Percentiles rank a stretch among this genome's conserved stretches.
Evolutionary conservation across 2,797 vertebrate genomes (phyloP).

Genomic region (Alcedo atthis): DNA sequence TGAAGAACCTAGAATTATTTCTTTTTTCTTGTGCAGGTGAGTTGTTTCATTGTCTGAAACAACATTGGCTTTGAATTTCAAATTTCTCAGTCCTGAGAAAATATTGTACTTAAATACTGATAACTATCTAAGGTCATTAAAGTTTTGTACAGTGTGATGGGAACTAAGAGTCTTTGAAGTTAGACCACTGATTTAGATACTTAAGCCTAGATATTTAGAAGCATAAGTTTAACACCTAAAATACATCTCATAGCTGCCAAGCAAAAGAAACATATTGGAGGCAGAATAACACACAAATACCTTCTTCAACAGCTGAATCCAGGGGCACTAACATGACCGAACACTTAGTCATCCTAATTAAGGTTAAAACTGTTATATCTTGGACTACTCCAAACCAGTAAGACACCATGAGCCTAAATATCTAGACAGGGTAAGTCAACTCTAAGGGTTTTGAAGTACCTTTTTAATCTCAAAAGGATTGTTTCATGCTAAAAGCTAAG

Average conservation of each 20-base stretch:
- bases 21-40: not conserved
- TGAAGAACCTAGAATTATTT: not conserved
- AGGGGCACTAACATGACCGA: rapidly evolving
- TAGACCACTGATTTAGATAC: not conserved
- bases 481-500: not conserved
- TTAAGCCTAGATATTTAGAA: not conserved
- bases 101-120: not conserved
- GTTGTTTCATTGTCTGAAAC: not conserved
- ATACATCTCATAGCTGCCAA: not conserved
- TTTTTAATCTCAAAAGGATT: not conserved
- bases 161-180: not conserved
- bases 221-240: not conserved
- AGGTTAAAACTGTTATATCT: not conserved
- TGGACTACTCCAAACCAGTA: not conserved
- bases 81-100: not conserved
- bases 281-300: not conserved
- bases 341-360: not conserved
- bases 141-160: not conserved
- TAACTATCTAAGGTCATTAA: not conserved
- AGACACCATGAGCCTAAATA: not conserved
- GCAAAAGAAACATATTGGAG: not conserved
- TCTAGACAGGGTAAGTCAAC: not conserved
- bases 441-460: not conserved
- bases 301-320: not conserved
- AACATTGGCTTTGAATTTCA: not conserved